Evolutionary conservation across 2,888 invertebrate genomes (phyloP), one percentile per base, ranked within the genome.

Genomic region (Norana najaformis): DNA sequence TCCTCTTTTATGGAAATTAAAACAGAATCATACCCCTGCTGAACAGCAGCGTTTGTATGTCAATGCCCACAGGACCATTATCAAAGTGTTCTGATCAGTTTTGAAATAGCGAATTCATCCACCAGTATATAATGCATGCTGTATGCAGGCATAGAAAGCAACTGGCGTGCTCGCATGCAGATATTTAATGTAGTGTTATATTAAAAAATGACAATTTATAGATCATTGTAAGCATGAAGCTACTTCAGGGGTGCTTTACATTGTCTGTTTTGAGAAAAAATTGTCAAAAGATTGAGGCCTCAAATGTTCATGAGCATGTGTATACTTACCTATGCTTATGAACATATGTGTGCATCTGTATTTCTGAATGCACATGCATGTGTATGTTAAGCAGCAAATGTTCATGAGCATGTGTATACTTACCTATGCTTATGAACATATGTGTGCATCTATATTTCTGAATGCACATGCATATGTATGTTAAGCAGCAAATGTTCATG

Each of bases 1-100:
- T 85, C 85, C 85, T 85, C 35, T 85, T 85, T 85, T 85, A n/a
- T 85, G 36, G 37, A 85, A 85, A 85, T 85, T 85, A 85, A 85
- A 85, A 37, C 85, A 85, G 37, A 85, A 69, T 69, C 69, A 69
- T 69, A 11, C 69, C n/a, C 69, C 30, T 69, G 30, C 16, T n/a
- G 69, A 69, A 69, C 69, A 16, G 69, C 30, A 6, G n/a, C 69
- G 13, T 8, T 69, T n/a, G 69, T 69, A 1, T 69, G 69, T n/a
- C n/a, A 6, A 8, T 69, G 69, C 69, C 69, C 69, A 69, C 69
- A 69, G 69, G 69, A 69, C 69, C 69, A 69, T 69, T 69, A 69
- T 69, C 23, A 47, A 69, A 69, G 11, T 69, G 69, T 69, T 69
- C 69, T 69, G 69, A 69, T 69, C 69, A 69, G 69, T 69, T 69